Conservation (phyloP, 2,888 invertebrate genomes). For the Melieria crassipennis region DNA sequence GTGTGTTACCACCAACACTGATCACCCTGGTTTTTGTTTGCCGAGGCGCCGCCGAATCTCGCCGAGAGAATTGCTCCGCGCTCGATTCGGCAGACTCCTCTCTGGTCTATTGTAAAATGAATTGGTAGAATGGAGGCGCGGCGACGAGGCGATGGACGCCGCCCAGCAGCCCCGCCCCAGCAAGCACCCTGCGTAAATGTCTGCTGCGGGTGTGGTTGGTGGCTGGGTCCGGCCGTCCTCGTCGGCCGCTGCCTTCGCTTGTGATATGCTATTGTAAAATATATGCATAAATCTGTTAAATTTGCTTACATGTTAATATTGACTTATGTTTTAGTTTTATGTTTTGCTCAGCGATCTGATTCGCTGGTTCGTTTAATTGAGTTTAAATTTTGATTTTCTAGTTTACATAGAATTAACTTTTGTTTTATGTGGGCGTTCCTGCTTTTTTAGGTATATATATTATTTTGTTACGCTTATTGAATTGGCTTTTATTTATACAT, state of each 20-base stretch:
- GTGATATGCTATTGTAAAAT: slow-evolving; percentile 33
- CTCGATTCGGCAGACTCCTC: neutral
- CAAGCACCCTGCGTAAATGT: too few relatives aligned
- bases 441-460: slow-evolving; percentile 17
- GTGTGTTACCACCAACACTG: slow-evolving; percentile 48
- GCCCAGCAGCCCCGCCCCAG: neutral
- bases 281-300: slow-evolving; percentile 25
- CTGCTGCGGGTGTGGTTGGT: too few relatives aligned
- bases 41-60: neutral
- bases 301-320: slow-evolving; percentile 31
- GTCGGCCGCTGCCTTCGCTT: neutral
- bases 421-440: neutral
- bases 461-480: slow-evolving; percentile 39
- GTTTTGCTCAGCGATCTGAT: neutral
- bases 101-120: slow-evolving; percentile 56
- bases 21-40: slow-evolving; percentile 35
- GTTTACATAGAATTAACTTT: slow-evolving; percentile 22
- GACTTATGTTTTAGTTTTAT: slow-evolving; percentile 8
- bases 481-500: slow-evolving; percentile 47
- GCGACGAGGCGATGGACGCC: neutral
- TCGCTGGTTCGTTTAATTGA: slow-evolving; percentile 7
- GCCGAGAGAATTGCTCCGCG: neutral
- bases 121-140: slow-evolving; percentile 45
- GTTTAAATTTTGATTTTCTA: slow-evolving; percentile 26
- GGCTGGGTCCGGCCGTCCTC: neutral